Base-by-base conservation (phyloP, 2,797 vertebrate genomes). In the Ambastaia sidthimunki region DNA sequence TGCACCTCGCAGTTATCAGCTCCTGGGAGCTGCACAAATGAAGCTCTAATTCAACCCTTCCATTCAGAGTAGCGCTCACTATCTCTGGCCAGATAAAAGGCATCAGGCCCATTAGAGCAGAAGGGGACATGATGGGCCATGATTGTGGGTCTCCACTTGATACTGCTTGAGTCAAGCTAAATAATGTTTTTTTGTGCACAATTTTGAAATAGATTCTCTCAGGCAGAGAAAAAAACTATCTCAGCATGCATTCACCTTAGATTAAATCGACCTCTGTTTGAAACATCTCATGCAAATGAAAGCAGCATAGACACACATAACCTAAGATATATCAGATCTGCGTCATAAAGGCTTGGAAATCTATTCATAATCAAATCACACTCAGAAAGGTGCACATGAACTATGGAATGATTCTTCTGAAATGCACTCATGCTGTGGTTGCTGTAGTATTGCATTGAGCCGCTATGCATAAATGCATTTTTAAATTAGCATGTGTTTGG, bases 31-130 rank as follows among this genome's bases (percentile, higher is more conserved):
- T 55, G 48, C 76, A 69, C 67, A 79, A 76, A 82, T 66, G 48
- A 71, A 55, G 15, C 23, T 71, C 81, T 82, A 80, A 85, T 85
- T 78, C 71, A 74, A 81, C 23, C 67, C 62, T 62, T 57, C 70
- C 52, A 76, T 74, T 68, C 70, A 50, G 16, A 47, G 80, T 31
- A 25, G 60, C 60, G 57, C 66, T 66, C 62, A 10, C 37, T 34
- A 69, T 69, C 65, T 69, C 65, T 67, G 41, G 13, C 63, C 66
- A 75, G 52, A 76, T 62, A 77, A 85, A 66, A 78, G 65, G 47
- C 62, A 71, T 69, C 28, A 75, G 57, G 18, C 75, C 81, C 59
- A 76, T 68, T 76, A 69, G 25, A 62, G n/a, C 21, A 74, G 63
- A 74, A 62, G 44, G 55, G 55, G 55, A 65, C 62, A 74, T 21